Evolutionary conservation across 2,113 vertebrate genomes (phyloP).

Genomic region (Oophaga pumilio): DNA sequence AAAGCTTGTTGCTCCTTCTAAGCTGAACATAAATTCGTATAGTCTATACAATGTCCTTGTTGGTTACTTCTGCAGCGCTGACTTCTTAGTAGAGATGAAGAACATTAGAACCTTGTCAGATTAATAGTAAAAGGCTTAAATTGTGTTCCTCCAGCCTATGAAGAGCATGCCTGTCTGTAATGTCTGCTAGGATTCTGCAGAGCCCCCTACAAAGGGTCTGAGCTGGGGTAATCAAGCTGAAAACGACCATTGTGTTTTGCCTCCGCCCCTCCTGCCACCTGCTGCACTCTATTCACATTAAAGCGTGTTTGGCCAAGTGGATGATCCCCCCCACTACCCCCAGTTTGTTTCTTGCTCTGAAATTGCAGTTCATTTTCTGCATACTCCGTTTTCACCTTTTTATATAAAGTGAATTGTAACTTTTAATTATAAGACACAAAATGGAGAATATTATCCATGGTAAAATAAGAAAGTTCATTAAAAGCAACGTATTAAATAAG

Average conservation of each 20-base stretch:
- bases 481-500: too few species aligned
- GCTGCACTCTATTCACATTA: constrained; percentile 24
- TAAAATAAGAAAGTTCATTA: too few species aligned
- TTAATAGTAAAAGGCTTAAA: constrained; percentile 31
- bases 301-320: constrained; percentile 21
- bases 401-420: background rate
- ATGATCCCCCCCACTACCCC: background rate
- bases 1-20: background rate
- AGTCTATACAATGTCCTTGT: background rate
- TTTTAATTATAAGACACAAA: background rate
- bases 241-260: constrained; percentile 12
- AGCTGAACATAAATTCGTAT: background rate
- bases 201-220: background rate
- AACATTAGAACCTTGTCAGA: constrained; percentile 1
- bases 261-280: constrained; percentile 42
- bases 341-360: background rate
- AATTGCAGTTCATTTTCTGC: background rate
- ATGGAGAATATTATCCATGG: too few species aligned
- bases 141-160: background rate
- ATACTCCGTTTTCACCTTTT: background rate
- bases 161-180: background rate
- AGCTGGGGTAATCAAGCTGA: constrained; percentile 29
- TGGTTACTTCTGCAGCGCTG: background rate
- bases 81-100: constrained; percentile 2
- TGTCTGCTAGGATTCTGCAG: background rate